Percentiles rank a stretch among this genome's conserved stretches.
These are phyloP conservation scores for Campoletis raptor DNA, from an alignment of 2,888 invertebrate species.

Conservation along the genomic window DNA sequence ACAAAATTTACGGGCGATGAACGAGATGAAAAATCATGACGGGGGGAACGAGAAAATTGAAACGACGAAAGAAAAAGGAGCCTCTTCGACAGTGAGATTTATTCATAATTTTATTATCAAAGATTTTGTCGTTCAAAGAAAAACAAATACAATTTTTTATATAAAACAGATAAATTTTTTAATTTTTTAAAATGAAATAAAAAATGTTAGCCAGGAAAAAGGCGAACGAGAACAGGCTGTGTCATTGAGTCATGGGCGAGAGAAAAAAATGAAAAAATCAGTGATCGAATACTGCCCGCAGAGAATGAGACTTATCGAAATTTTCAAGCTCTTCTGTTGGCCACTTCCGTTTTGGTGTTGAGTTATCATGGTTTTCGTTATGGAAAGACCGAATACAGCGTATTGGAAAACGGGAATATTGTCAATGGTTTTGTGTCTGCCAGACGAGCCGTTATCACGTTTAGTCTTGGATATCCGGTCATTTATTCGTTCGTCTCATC, in stretches of 20 bases:
- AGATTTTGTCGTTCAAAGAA: background rate
- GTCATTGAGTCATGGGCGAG: slow-evolving; percentile 59
- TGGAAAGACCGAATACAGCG: slow-evolving; percentile 75
- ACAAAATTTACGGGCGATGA: slow-evolving; percentile 62
- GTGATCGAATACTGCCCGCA: slow-evolving; percentile 36
- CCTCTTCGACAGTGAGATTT: slow-evolving; percentile 47
- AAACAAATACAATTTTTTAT: background rate
- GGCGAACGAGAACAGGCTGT: slow-evolving; percentile 49
- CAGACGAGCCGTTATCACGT: slow-evolving; percentile 73
- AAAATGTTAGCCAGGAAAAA: slow-evolving; percentile 55
- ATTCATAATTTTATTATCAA: slow-evolving; percentile 1
- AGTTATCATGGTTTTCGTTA: slow-evolving; percentile 75
- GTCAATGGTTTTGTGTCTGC: slow-evolving; percentile 72
- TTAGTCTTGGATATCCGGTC: slow-evolving; percentile 76
- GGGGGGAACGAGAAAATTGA: slow-evolving; percentile 63
- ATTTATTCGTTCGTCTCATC: slow-evolving; percentile 72
- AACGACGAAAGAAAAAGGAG: slow-evolving; percentile 54
- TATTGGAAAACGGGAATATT: slow-evolving; percentile 76
- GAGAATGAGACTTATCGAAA: slow-evolving; percentile 72
- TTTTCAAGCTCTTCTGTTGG: slow-evolving; percentile 73
- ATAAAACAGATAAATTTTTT: background rate
- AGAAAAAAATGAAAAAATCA: slow-evolving; percentile 35
- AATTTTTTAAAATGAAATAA: background rate
- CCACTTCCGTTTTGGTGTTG: slow-evolving; percentile 71
- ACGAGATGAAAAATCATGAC: slow-evolving; percentile 63